A percentile compares a stretch with the other conserved stretches of the same genome.
Evolutionary conservation across 2,113 vertebrate genomes (phyloP).

Genomic region (Fukomys damarensis): DNA sequence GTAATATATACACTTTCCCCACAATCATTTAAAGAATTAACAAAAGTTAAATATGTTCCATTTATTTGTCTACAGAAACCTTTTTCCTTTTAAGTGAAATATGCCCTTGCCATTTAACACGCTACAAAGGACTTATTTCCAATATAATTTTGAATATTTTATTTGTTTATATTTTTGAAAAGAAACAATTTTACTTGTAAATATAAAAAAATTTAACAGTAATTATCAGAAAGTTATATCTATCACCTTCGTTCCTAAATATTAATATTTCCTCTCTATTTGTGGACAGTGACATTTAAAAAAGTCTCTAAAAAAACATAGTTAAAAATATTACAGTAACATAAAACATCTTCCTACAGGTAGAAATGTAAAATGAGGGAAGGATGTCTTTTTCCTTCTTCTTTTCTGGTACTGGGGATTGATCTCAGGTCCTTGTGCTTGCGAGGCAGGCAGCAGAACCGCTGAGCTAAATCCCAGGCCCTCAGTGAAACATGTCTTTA

Average conservation of each 20-base stretch:
- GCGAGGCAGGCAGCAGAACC: no score
- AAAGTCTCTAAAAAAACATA: neutral
- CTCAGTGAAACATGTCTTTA: neutral
- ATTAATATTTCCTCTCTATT: neutral
- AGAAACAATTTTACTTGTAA: neutral
- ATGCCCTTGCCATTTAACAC: neutral
- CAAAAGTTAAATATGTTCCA: neutral
- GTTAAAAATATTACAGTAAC: neutral
- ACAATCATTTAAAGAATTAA: neutral
- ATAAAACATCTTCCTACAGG: neutral
- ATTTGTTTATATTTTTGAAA: neutral
- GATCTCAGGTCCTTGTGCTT: no score
- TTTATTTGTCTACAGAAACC: neutral
- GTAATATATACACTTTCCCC: neutral
- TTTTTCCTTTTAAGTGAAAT: neutral
- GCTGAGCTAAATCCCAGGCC: no score
- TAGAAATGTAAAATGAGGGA: neutral
- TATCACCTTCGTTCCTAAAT: neutral
- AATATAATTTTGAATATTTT: slow-evolving; percentile 30
- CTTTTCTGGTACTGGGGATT: no score
- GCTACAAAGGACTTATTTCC: neutral
- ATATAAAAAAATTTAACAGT: neutral
- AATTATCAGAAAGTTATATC: neutral
- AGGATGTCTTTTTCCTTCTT: neutral
- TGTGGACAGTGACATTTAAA: neutral